These are phyloP conservation scores for Seira ritae DNA, from an alignment of 2,888 invertebrate species.

Conservation along the genomic window DNA sequence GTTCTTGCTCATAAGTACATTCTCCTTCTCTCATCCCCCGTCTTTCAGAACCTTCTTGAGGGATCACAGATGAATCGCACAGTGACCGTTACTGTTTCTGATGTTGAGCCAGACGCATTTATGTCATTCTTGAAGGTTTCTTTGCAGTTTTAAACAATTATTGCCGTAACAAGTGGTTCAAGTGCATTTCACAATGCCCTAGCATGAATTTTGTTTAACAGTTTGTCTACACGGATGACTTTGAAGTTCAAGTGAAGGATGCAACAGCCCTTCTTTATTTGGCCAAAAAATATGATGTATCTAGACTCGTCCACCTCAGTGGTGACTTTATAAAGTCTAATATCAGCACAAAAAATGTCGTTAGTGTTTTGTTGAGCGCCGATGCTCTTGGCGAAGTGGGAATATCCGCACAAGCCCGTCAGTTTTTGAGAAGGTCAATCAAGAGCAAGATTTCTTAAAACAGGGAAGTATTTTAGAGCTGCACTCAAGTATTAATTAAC, in stretches of 20 bases:
- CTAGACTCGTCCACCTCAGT: conserved; percentile 42
- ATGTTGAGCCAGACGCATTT: conserved; percentile 64
- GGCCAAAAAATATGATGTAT: conserved; percentile 61
- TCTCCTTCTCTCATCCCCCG: conserved; percentile 45
- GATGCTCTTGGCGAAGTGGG: conserved; percentile 58
- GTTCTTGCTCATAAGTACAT: conserved; percentile 59
- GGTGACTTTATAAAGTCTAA: conserved; percentile 63
- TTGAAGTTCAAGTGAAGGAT: conserved; percentile 64
- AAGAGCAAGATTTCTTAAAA: neutral
- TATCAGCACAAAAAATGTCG: conserved; percentile 65
- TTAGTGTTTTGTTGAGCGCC: conserved; percentile 61
- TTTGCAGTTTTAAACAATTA: neutral
- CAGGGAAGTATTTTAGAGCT: neutral
- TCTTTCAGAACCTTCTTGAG: conserved; percentile 58
- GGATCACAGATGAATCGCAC: conserved; percentile 54
- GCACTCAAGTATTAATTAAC: neutral
- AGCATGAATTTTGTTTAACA: conserved; percentile 1
- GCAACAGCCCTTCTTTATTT: conserved; percentile 60
- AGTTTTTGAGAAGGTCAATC: conserved; percentile 52
- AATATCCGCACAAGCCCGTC: conserved; percentile 57
- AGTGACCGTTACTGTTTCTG: conserved; percentile 53
- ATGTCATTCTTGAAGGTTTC: conserved; percentile 59
- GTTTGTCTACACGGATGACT: conserved; percentile 65
- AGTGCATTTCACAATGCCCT: neutral
- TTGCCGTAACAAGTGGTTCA: neutral